A percentile compares a stretch with the other conserved stretches of the same genome.
These are phyloP conservation scores for Gasteruption jaculator DNA, from an alignment of 2,888 invertebrate genomes.

Conservation along the genomic window DNA sequence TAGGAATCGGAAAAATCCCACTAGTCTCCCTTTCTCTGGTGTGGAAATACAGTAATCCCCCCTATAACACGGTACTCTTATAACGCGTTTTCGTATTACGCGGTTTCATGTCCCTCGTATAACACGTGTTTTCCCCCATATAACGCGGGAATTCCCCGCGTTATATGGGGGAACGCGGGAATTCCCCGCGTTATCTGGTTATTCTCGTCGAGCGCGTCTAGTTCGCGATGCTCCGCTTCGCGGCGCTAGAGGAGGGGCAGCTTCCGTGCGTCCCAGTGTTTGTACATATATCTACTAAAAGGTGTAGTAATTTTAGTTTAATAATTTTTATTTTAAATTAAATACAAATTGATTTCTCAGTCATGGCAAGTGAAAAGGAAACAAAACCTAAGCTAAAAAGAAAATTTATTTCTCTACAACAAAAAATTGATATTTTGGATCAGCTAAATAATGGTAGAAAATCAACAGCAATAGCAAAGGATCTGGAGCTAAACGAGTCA, in stretches of 20 bases:
- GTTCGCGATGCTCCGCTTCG: too few relatives aligned
- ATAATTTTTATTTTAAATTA: not conserved
- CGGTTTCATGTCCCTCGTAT: not conserved
- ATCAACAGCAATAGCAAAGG: not conserved
- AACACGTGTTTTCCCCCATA: not conserved
- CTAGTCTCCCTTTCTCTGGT: too few relatives aligned
- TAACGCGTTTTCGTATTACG: not conserved
- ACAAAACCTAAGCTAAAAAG: conserved; percentile 5
- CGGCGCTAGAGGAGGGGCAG: too few relatives aligned
- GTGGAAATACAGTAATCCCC: too few relatives aligned
- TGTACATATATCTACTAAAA: not conserved
- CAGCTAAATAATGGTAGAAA: not conserved
- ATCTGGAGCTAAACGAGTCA: not conserved
- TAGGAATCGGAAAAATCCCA: too few relatives aligned
- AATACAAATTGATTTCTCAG: conserved; percentile 1
- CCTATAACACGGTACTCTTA: conserved; percentile 5
- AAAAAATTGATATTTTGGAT: conserved; percentile 5
- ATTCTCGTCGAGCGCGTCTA: too few relatives aligned
- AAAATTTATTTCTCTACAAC: conserved; percentile 5
- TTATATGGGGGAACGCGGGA: not conserved
- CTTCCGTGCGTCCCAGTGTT: too few relatives aligned
- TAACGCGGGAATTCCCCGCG: not conserved
- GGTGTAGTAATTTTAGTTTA: not conserved
- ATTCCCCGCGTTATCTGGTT: not conserved
- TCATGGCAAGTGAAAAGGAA: not conserved